Base-by-base conservation (phyloP, 1,140 invertebrate species). In the Drosophila trapezifrons region DNA sequence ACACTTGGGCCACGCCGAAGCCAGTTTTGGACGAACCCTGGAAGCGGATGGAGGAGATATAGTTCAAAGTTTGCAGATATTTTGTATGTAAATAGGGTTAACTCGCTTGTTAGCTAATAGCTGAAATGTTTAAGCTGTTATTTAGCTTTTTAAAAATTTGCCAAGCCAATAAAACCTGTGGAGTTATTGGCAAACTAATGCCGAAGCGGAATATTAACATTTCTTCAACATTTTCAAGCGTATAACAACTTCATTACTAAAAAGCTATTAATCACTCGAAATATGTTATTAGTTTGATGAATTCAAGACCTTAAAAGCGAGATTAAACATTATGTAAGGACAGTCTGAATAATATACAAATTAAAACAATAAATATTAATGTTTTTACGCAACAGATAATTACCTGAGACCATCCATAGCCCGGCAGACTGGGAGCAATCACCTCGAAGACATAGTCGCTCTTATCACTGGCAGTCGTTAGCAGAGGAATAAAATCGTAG, bases 331-430 rank as follows among this genome's bases (percentile, higher is more conserved):
- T 35, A 20, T 20, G 9, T 5, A 15, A 6, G 1, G 8, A 12
- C 18, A 15, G 17, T 8, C 27, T 32, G 6, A n/a, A 29, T 18
- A 18, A 51, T 51, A 32, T 13, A 18, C 18, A 2, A 17, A 8
- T 6, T 15, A 27, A 18, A 5, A 15, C 38, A 15, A 9, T 17
- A 9, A 42, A 32, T 15, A 32, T 6, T 38, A 2, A 22, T 38
- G 0, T 22, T 1, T 43, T 13, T 17, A 22, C 4, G 4, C 8
- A 25, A 18, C 8, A 12, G 4, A 25, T 25, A n/a, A 9, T 92
- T 69, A 94, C 95, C 81, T 96, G 94, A 3, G 97, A 98, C 91
- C 95, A 98, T 38, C 96, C 97, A 92, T 96, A 98, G 9, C 97
- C 97, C 7, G 97, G 97, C 51, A 97, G 92, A 42, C 96, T 97